Evolutionary conservation across 1,140 invertebrate species (phyloP).

Genomic region (Hyles vespertilio): DNA sequence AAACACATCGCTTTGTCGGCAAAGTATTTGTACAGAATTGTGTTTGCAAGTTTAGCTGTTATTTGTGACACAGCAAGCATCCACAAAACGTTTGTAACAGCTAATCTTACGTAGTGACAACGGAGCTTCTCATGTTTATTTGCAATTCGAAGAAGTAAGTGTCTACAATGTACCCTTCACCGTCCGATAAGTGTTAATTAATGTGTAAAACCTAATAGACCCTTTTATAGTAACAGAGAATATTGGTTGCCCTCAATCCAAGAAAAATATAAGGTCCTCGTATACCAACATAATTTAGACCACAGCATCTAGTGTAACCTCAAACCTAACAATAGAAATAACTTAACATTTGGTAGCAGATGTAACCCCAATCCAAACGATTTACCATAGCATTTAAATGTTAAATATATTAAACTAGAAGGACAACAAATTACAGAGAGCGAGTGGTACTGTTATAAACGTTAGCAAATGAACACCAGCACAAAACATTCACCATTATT

Average conservation of each 20-base stretch:
- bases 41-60: constrained; percentile 60
- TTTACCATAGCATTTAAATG: too few relatives aligned
- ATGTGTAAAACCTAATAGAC: constrained; percentile 4
- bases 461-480: constrained; percentile 36
- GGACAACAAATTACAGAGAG: too few relatives aligned
- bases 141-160: constrained; percentile 39
- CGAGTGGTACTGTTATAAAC: constrained; percentile 7
- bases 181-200: background rate
- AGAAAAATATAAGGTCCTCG: constrained; percentile 11
- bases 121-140: constrained; percentile 66
- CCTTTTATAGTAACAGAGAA: background rate
- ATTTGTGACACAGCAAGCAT: constrained; percentile 13
- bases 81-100: constrained; percentile 33
- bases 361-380: too few relatives aligned
- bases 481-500: constrained; percentile 60
- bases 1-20: constrained; percentile 70
- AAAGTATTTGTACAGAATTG: constrained; percentile 46
- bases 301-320: constrained; percentile 15
- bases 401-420: too few relatives aligned
- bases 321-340: constrained; percentile 11
- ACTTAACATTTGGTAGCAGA: too few relatives aligned
- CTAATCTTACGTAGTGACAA: constrained; percentile 54
- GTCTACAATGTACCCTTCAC: constrained; percentile 5
- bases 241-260: too few relatives aligned
- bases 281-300: constrained; percentile 8